A percentile compares a stretch with the other conserved stretches of the same genome.
Evolutionary conservation across 2,797 vertebrate genomes (phyloP).

Genomic region (Neomorphus geoffroyi): DNA sequence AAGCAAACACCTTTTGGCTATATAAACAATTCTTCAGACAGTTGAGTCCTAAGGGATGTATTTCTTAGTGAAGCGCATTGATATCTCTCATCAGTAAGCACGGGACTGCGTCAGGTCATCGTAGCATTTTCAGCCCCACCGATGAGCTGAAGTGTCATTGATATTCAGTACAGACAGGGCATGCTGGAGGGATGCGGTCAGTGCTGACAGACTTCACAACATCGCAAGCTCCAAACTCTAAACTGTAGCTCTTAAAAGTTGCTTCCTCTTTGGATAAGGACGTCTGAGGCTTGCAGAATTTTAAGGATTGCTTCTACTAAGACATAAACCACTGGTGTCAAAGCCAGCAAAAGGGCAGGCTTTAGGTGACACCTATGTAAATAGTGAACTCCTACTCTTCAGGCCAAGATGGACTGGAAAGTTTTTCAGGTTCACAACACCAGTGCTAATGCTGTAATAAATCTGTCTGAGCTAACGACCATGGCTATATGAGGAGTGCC

Average conservation of each 20-base stretch:
- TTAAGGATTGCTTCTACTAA: background rate
- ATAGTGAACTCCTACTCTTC: background rate
- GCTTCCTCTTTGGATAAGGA: background rate
- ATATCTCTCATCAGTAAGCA: background rate
- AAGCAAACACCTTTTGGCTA: background rate
- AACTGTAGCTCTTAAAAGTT: background rate
- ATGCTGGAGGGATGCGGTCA: background rate
- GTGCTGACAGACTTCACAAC: background rate
- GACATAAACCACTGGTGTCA: background rate
- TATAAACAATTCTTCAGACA: background rate
- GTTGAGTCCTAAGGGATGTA: background rate
- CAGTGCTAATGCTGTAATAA: background rate
- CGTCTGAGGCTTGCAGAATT: background rate
- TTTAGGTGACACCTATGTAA: background rate
- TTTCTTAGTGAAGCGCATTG: fast-evolving
- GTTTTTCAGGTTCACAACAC: background rate
- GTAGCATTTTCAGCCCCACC: background rate
- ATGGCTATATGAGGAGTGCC: background rate
- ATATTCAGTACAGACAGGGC: background rate
- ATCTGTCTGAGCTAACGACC: background rate
- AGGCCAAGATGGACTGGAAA: background rate
- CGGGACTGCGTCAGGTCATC: background rate
- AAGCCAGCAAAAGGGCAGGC: background rate
- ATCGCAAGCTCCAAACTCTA: background rate
- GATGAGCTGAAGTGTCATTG: fast-evolving